Evolutionary conservation across 2,113 vertebrate genomes (phyloP).

Genomic region (Pristiophorus japonicus): DNA sequence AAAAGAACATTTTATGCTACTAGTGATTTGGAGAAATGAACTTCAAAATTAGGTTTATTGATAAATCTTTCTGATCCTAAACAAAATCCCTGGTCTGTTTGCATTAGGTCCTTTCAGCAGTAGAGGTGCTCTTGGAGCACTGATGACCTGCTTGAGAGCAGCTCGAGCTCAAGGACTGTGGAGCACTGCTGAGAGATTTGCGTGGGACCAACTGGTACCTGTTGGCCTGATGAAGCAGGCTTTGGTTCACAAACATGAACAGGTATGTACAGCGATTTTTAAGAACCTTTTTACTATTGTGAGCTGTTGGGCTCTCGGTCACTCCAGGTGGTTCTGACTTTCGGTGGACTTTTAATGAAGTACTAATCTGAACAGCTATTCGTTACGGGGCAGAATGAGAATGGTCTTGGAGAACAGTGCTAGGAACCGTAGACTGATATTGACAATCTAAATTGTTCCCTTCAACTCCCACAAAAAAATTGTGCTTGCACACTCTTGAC

Average conservation of each 20-base stretch:
- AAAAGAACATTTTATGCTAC: background rate
- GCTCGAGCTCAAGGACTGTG: slow-evolving; percentile 79
- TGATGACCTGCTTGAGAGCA: slow-evolving; percentile 86
- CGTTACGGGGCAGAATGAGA: background rate
- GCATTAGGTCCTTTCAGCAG: slow-evolving; percentile 53
- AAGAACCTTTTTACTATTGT: too few relatives aligned
- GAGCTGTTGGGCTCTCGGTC: background rate
- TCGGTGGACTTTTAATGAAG: background rate
- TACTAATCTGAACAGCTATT: background rate
- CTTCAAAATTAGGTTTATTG: too few relatives aligned
- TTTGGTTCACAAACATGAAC: too few relatives aligned
- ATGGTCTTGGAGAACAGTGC: background rate
- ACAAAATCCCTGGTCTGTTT: background rate
- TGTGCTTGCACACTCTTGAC: background rate
- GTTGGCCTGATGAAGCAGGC: too few relatives aligned
- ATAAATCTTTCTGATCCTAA: background rate
- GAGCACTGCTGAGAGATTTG: slow-evolving; percentile 53
- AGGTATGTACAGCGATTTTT: too few relatives aligned
- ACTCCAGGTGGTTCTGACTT: background rate
- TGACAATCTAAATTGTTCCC: background rate
- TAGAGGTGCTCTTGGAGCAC: slow-evolving; percentile 76
- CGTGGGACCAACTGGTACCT: slow-evolving; percentile 69
- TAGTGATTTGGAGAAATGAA: background rate
- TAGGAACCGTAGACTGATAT: background rate
- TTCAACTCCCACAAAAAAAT: too few relatives aligned